Conservation (phyloP, 2,888 invertebrate genomes). For the Ashinkailepas kermadecensis region DNA sequence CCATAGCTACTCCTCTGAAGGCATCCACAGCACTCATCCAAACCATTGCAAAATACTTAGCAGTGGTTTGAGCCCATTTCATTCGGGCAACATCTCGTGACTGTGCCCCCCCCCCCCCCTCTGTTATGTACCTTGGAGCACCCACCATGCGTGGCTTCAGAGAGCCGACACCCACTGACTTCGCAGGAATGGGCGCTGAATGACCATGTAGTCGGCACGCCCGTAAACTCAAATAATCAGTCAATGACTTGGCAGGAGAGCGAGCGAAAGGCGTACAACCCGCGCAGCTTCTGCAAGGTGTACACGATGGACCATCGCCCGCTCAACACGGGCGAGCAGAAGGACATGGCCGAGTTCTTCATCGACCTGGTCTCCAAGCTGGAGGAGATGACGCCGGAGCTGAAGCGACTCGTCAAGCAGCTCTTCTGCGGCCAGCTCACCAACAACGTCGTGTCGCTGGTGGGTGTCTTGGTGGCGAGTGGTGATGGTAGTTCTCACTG, state of each 20-base stretch:
- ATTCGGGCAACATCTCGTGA: too few relatives aligned
- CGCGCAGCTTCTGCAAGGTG: conserved; percentile 87
- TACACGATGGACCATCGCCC: conserved; percentile 97
- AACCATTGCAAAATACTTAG: too few relatives aligned
- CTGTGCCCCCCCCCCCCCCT: background rate
- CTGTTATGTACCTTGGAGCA: too few relatives aligned
- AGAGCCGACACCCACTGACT: too few relatives aligned
- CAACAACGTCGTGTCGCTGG: conserved; percentile 89
- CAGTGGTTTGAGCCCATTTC: too few relatives aligned
- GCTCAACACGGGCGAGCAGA: conserved; percentile 90
- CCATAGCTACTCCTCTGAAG: too few relatives aligned
- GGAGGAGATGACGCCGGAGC: conserved; percentile 87
- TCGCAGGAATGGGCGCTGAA: too few relatives aligned
- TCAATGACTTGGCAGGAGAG: conserved; percentile 56
- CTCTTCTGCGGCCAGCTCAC: conserved; percentile 89
- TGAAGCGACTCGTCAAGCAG: conserved; percentile 80
- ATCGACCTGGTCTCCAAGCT: conserved; percentile 91
- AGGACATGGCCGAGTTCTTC: conserved; percentile 97
- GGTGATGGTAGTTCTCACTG: too few relatives aligned
- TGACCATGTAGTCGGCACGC: too few relatives aligned
- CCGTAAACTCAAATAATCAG: too few relatives aligned
- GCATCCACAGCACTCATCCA: too few relatives aligned
- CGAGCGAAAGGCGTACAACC: conserved; percentile 91
- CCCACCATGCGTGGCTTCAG: too few relatives aligned
- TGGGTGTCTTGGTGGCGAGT: conserved; percentile 42